Evolutionary conservation across 2,888 invertebrate genomes (phyloP).

Genomic region (Rhagonycha fulva): DNA sequence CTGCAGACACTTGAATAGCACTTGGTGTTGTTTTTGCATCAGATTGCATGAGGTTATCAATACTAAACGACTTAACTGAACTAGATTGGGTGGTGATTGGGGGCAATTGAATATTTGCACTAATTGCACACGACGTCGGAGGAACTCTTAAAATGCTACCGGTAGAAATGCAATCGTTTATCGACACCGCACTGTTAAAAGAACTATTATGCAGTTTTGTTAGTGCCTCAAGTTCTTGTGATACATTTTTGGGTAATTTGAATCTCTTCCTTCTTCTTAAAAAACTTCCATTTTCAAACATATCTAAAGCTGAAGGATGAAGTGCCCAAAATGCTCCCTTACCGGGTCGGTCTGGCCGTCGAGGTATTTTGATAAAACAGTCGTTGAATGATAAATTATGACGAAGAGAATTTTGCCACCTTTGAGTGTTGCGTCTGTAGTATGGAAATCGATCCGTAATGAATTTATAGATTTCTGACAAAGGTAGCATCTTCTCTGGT

Average conservation of each 20-base stretch:
- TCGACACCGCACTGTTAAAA: slow-evolving; percentile 31
- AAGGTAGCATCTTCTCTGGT: slow-evolving; percentile 89
- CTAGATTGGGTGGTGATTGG: slow-evolving; percentile 44
- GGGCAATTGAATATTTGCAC: slow-evolving; percentile 25
- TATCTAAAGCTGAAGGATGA: slow-evolving; percentile 73
- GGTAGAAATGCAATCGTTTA: slow-evolving; percentile 33
- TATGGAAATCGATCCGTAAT: slow-evolving; percentile 87
- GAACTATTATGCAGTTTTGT: slow-evolving; percentile 49
- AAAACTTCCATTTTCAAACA: slow-evolving; percentile 85
- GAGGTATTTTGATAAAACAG: slow-evolving; percentile 76
- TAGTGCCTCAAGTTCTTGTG: slow-evolving; percentile 65
- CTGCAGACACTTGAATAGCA: slow-evolving; percentile 12
- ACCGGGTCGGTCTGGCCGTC: slow-evolving; percentile 73
- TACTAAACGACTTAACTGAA: slow-evolving; percentile 75
- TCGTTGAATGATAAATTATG: slow-evolving; percentile 79
- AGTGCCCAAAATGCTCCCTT: slow-evolving; percentile 81
- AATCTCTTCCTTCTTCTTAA: slow-evolving; percentile 77
- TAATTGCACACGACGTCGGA: slow-evolving; percentile 30
- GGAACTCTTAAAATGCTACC: slow-evolving; percentile 33
- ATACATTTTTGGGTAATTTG: slow-evolving; percentile 73
- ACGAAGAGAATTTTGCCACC: slow-evolving; percentile 70
- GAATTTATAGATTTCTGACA: slow-evolving; percentile 86
- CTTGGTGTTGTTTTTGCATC: slow-evolving; percentile 53
- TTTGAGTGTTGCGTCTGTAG: slow-evolving; percentile 77
- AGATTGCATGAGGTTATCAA: slow-evolving; percentile 80